A percentile compares a stretch with the other conserved stretches of the same genome.
Conservation (phyloP, 2,888 invertebrate species). For the Lacanobia wlatinum region DNA sequence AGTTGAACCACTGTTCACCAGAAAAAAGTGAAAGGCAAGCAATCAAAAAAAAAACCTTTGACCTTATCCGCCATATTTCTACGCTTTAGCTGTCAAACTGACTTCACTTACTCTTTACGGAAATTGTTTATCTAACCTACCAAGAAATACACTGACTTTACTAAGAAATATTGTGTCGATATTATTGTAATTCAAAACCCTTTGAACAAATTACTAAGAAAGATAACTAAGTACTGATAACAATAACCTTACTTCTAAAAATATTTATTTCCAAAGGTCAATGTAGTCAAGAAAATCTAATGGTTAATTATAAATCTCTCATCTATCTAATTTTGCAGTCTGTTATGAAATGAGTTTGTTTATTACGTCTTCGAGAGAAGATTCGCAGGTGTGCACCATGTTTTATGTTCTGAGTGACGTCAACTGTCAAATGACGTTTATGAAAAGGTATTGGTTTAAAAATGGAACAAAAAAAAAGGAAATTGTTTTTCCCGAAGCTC, state of each 20-base stretch:
- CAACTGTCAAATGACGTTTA: slow-evolving; percentile 17
- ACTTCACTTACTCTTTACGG: not conserved
- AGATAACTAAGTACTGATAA: not conserved
- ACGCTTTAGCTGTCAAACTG: slow-evolving; percentile 13
- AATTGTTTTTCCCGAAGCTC: not conserved
- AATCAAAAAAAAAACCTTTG: not conserved
- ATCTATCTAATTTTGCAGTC: slow-evolving; percentile 20
- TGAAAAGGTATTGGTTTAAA: slow-evolving; percentile 10
- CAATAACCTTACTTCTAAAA: slow-evolving; percentile 1
- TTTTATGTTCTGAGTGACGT: slow-evolving; percentile 38
- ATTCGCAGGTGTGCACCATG: slow-evolving; percentile 50
- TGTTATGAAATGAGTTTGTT: slow-evolving; percentile 34
- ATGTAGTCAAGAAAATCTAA: not conserved
- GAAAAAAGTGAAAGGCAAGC: not conserved
- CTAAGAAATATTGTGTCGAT: not conserved
- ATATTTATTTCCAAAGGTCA: slow-evolving; percentile 10
- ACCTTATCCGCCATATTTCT: not conserved
- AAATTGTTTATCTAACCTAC: slow-evolving; percentile 16
- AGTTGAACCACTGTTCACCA: not conserved
- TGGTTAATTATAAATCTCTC: slow-evolving; percentile 27
- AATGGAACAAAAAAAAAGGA: slow-evolving; percentile 3
- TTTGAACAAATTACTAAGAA: slow-evolving; percentile 6
- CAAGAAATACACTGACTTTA: slow-evolving; percentile 24
- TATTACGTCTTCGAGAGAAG: slow-evolving; percentile 36
- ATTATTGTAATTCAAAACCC: not conserved